Evolutionary conservation across 2,113 vertebrate genomes (phyloP), one percentile per base, ranked within the genome.

Genomic region (human): DNA sequence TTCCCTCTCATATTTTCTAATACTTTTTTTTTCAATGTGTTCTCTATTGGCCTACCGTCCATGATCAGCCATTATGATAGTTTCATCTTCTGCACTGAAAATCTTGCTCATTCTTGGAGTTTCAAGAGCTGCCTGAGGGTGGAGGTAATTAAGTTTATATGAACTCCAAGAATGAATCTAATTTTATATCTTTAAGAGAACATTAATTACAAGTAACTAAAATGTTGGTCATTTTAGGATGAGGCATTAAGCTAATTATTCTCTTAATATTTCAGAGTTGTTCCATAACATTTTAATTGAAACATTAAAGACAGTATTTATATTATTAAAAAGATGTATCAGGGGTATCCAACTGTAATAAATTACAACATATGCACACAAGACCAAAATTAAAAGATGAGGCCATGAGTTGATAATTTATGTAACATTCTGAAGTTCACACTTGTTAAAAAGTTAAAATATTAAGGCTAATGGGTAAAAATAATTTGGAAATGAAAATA

Each of bases 331-430:
- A 30, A 55, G 55, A 66, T 73, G 40, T 0, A 75, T 73, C 27
- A 1, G 61, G 6, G 6, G 25, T 22, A 81, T 68, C 12, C 4
- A 43, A 84, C 3, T n/a, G n/a, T 64, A 70, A 93, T 94, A 82
- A 82, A 82, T 82, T 40, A 82, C 25, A 87, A 27, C 57, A 43
- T 93, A 92, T 35, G 55, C 5, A 85, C 22, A 20, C 0, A 89
- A 89, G n/a, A 79, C 25, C 30, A 84, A 79, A 86, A 82, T n/a
- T n/a, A 84, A 82, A 91, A 94, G 55, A 83, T 59, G 12, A 93
- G 6, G 27, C 30, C 59, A 59, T 88, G 48, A 76, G 17, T 83
- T 76, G 22, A 52, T 38, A 50, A 92, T 92, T 88, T 72, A 55
- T 57, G 11, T 66, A 64, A 78, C 57, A 70, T 55, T 75, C 59